Evolutionary conservation across 23 tunicate genomes (phyloP).

Genomic region (Halocynthia aurantium): DNA sequence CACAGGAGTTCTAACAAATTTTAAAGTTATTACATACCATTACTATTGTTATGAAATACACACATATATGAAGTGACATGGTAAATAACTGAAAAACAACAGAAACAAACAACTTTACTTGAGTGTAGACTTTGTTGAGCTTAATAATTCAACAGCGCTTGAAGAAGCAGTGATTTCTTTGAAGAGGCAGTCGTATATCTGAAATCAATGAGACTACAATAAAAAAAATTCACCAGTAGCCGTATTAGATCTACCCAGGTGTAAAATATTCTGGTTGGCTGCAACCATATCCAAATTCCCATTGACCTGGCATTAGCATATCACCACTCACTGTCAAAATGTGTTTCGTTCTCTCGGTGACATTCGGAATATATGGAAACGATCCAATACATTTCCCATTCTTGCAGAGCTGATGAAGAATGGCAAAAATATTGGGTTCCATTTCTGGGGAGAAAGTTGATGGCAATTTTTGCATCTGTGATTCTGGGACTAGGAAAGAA

Average conservation of each 20-base stretch:
- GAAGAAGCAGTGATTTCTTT: slow-evolving; percentile 20
- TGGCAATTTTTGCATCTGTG: slow-evolving; percentile 17
- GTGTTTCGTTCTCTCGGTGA: slow-evolving; percentile 51
- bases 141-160: slow-evolving; percentile 24
- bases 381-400: slow-evolving; percentile 18
- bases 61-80: no score
- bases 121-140: neutral
- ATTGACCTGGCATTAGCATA: neutral
- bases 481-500: slow-evolving; percentile 30
- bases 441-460: slow-evolving; percentile 25
- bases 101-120: no score
- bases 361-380: slow-evolving; percentile 58
- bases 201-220: neutral
- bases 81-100: no score
- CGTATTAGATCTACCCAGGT: no score
- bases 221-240: no score
- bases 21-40: no score
- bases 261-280: no score
- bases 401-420: slow-evolving; percentile 26
- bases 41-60: no score
- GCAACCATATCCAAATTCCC: no score
- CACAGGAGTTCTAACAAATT: no score
- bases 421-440: slow-evolving; percentile 40
- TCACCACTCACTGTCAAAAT: slow-evolving; percentile 38
- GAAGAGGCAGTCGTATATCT: slow-evolving; percentile 84